Conservation (phyloP, 2,888 invertebrate genomes). For the Thyatira batis region DNA sequence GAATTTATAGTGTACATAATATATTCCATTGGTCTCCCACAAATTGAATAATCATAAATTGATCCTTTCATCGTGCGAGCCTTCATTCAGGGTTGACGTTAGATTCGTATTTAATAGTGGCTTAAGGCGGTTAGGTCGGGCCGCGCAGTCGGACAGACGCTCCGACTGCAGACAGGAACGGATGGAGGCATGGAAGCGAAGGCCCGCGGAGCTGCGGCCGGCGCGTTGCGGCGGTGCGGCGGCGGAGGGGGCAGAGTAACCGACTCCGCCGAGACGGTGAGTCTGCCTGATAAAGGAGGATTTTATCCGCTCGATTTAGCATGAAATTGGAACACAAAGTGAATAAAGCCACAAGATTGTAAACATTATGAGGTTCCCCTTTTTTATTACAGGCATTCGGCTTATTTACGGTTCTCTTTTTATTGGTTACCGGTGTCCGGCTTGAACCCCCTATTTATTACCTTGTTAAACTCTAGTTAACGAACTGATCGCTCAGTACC, state of each 20-base stretch:
- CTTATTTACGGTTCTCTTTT: conserved; percentile 79
- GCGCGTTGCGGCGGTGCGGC: conserved; percentile 20
- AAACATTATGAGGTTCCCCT: conserved; percentile 80
- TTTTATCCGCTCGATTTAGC: conserved; percentile 82
- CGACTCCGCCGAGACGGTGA: conserved; percentile 66
- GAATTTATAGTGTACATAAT: conserved; percentile 50
- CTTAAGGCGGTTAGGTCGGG: conserved; percentile 30
- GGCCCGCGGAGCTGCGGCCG: conserved; percentile 16
- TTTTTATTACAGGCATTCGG: conserved; percentile 76
- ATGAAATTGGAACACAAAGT: conserved; percentile 83
- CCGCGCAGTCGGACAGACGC: conserved; percentile 8
- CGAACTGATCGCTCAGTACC: conserved; percentile 69
- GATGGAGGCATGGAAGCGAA: conserved; percentile 17
- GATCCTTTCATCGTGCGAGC: conserved; percentile 62
- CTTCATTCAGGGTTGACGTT: conserved; percentile 67
- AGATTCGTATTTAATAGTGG: conserved; percentile 71
- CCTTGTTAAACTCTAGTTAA: conserved; percentile 81
- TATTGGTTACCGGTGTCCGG: conserved; percentile 70
- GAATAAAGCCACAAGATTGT: conserved; percentile 82
- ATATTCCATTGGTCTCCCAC: conserved; percentile 50
- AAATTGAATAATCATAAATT: conserved; percentile 69
- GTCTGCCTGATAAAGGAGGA: conserved; percentile 79
- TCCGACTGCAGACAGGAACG: conserved; percentile 4
- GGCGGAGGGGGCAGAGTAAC: conserved; percentile 28
- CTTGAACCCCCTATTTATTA: conserved; percentile 72